These are phyloP conservation scores for Pissodes strobi DNA, from an alignment of 1,140 invertebrate species.

Conservation along the genomic window DNA sequence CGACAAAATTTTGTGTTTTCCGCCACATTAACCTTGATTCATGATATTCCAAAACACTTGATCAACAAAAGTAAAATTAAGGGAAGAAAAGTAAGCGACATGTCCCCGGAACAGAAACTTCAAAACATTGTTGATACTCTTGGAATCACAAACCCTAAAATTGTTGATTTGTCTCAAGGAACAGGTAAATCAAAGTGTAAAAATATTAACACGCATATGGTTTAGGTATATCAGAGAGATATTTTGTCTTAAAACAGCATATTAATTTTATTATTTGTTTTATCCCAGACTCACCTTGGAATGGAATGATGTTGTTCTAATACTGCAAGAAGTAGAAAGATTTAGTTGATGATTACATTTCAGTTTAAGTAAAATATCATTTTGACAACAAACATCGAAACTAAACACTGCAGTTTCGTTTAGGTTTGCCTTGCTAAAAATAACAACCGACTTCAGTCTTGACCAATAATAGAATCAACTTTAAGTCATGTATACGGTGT, in stretches of 20 bases:
- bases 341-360: too few species aligned
- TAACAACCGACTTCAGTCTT: too few species aligned
- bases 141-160: conserved; percentile 86
- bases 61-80: conserved; percentile 64
- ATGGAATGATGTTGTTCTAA: too few species aligned
- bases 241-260: neutral
- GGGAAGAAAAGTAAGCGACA: conserved; percentile 66
- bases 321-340: too few species aligned
- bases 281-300: too few species aligned
- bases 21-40: conserved; percentile 91
- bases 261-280: neutral
- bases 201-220: too few species aligned
- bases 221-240: conserved; percentile 1
- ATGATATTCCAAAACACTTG: conserved; percentile 78
- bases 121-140: conserved; percentile 73
- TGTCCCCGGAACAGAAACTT: conserved; percentile 73
- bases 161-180: conserved; percentile 89
- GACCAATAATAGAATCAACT: too few species aligned
- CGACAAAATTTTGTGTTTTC: conserved; percentile 97
- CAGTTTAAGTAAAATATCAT: too few species aligned
- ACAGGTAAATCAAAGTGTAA: conserved; percentile 29
- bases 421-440: too few species aligned
- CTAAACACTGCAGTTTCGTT: too few species aligned
- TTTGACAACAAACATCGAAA: too few species aligned
- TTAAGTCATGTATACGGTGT: too few species aligned